These are phyloP conservation scores for Chironomus riparius DNA, from an alignment of 2,888 invertebrate genomes.

Conservation along the genomic window DNA sequence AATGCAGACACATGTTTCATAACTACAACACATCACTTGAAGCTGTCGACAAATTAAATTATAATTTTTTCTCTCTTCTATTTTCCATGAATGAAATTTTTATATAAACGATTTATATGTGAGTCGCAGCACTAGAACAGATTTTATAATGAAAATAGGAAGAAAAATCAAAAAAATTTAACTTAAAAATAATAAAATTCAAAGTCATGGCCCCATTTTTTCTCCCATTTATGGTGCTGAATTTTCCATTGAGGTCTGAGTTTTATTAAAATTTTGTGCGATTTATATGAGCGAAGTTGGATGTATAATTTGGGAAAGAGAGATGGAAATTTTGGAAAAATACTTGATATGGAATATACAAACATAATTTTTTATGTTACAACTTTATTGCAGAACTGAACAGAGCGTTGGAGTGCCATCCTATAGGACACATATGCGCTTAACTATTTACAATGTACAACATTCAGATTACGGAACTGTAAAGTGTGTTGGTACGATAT, in stretches of 20 bases:
- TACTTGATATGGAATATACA: neutral
- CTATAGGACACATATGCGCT: constrained; percentile 81
- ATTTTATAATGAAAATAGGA: neutral
- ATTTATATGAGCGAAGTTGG: too few species aligned
- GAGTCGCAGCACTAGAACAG: neutral
- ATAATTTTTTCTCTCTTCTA: neutral
- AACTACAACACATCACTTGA: neutral
- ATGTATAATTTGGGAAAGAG: too few species aligned
- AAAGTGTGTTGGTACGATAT: constrained; percentile 54
- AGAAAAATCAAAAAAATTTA: too few species aligned
- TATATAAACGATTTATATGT: neutral
- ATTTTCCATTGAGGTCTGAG: too few species aligned
- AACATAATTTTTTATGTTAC: constrained; percentile 24
- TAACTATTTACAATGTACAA: constrained; percentile 70
- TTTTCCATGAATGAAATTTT: neutral
- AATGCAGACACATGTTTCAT: neutral
- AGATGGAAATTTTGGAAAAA: neutral
- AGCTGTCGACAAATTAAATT: constrained; percentile 27
- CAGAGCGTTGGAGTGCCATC: constrained; percentile 56
- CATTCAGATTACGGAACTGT: constrained; percentile 78
- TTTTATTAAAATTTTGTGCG: too few species aligned
- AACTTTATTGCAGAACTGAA: constrained; percentile 46
- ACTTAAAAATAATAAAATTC: neutral
- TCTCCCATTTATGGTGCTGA: neutral
- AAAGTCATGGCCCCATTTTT: neutral